Evolutionary conservation across 1,140 invertebrate genomes (phyloP), one percentile per base, ranked within the genome.

Genomic region (Muscidifurax raptorellus): DNA sequence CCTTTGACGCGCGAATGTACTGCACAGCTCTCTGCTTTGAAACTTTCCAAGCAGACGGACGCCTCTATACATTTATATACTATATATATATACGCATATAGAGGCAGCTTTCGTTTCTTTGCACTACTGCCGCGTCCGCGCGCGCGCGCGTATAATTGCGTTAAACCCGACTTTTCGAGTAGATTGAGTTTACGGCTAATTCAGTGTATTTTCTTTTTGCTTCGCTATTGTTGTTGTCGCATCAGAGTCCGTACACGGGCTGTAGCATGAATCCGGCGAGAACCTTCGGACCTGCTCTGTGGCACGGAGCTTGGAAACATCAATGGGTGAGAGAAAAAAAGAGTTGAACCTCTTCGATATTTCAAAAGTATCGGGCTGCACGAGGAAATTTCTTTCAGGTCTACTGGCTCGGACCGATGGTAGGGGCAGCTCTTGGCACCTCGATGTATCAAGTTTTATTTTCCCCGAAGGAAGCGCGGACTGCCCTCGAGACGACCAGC

Each of bases 261-360:
- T 95, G 95, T 44, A 96, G 96, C 87, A 96, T 97, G 95, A 97
- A 97, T 90, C 96, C 97, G 4, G 96, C 96, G 0, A 94, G 96
- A 86, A 95, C 95, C 36, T 95, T 97, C 79, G 96, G 94, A 0
- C 96, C 97, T 0, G 96, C 96, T 1, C 86, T 97, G 10, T 95
- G 96, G 88, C 95, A 95, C 76, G 93, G 92, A 1, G 90, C 94
- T 64, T 98, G 96, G 95, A 88, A 90, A 0, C 80, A 94, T 86
- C 96, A 97, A 87, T 98, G 97, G 97, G 95, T 97, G 84, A 88
- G 86, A 83, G 66, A 22, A 67, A 27, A 12, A 28, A 27, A 59
- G 36, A 67, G 27, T 18, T 40, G 67, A 28, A 18, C 2, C n/a
- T 64, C 59, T 5, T 64, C 1, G 0, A 64, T 22, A n/a, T 40